Base-by-base conservation (phyloP, 2,113 vertebrate genomes). In the Carlito syrichta region DNA sequence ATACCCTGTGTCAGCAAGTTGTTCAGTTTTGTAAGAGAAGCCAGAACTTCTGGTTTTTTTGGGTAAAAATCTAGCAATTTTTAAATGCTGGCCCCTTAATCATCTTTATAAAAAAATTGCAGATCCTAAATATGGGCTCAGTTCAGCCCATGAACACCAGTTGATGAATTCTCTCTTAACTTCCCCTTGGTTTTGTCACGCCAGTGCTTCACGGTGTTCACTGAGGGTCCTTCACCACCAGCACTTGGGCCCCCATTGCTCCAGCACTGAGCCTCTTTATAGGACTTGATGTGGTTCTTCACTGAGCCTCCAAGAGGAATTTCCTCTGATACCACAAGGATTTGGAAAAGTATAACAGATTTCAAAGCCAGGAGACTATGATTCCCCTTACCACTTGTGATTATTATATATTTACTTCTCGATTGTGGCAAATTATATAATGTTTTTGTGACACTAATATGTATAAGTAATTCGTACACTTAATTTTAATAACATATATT, bases 401-500 rank as follows among this genome's bases (percentile, higher is more conserved):
- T 8, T 78, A 40, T 38, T 22, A 71, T 54, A 6, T 17, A 56
- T 45, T 79, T 73, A 62, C 27, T 96, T 84, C 56, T 90, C 89
- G 45, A 71, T 73, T 48, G 16, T 78, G 13, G 43, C 54, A 96
- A 94, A 90, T 25, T 11, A 48, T 54, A 22, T 9, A 19, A 74
- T 32, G 54, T 40, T 66, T 71, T 62, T 84, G 43, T 96, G 71
- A 88, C 85, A 11, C 22, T 38, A 17, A 23, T 12, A 87, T 77
- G 2, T 62, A 35, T 10, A 71, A 89, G 16, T 12, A 54, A 86
- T 68, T 54, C 12, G 17, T 27, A 20, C 14, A 81, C 7, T 93
- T 74, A 62, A 77, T 85, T 94, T 88, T 87, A 92, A 68, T 68
- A 78, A 48, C n/a, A 11, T 71, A 19, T 79, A 43, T 62, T 89